Base-by-base conservation (phyloP, 1,140 invertebrate genomes). In the Eumaeus atala region DNA sequence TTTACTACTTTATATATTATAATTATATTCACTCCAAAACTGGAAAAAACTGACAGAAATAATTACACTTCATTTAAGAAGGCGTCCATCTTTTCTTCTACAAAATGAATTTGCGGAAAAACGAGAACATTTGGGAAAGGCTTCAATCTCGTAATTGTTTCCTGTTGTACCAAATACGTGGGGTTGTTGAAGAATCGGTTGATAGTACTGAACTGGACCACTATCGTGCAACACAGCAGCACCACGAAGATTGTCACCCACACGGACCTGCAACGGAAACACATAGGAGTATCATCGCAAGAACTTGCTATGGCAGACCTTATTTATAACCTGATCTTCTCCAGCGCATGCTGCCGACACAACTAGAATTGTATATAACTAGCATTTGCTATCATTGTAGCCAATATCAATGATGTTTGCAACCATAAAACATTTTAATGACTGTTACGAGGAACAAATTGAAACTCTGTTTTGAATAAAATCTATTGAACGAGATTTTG, bases 21-120 rank as follows among this genome's bases (percentile, higher is more conserved):
- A n/a, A n/a, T n/a, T 38, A 6, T 38, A 35, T 35, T 38, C 36
- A 38, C 36, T 9, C 3, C 12, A 38, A 3, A n/a, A 38, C 36
- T 3, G 12, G 12, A 35, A 35, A 35, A 35, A 35, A 9, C 34
- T 38, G 12, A 11, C 17, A 1, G 21, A 8, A 8, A 3, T 12
- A 61, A 68, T 69, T 60, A 76, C 74, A 76, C 6, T 48, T 64
- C 51, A 8, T 56, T 21, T 9, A 73, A 21, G 50, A 81, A 71
- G 0, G 48, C 34, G 9, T 77, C 60, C 21, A 75, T 71, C 51
- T 73, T 81, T 3, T 68, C 3, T 5, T 56, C 44, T 0, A 56
- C 57, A 21, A 67, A 77, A 0, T 49, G 37, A 8, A 78, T 33
- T 56, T 78, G 72, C 0, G 77, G 77, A 16, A 69, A 81, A 9